phyloP scores from a whole-genome alignment of 2,888 invertebrate species.

The Drosophila cognata region DNA sequence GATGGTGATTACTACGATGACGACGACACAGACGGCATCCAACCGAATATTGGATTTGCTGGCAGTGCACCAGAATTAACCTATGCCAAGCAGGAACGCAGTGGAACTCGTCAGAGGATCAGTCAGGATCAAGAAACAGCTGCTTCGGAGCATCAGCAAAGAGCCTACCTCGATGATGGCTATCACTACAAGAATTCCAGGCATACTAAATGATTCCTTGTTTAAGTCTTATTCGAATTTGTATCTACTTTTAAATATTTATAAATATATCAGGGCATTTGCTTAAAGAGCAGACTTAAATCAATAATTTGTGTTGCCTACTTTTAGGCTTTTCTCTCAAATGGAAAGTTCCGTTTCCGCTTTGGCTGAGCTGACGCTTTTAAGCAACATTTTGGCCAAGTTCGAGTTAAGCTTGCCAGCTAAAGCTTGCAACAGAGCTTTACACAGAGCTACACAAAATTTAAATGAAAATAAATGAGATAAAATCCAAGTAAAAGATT shows the following conservation, averaged over 20 bases:
- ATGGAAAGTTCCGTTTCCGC: constrained; percentile 48
- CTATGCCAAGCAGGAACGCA: constrained; percentile 50
- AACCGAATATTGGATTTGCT: constrained; percentile 46
- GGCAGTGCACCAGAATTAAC: constrained; percentile 53
- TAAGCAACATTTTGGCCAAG: constrained; percentile 21
- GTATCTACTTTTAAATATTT: constrained; percentile 9
- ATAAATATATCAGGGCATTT: constrained; percentile 54
- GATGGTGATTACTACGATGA: constrained; percentile 66
- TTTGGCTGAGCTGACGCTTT: constrained; percentile 3
- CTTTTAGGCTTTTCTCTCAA: constrained; percentile 17
- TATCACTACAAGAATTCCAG: constrained; percentile 72
- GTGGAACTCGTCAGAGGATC: constrained; percentile 20
- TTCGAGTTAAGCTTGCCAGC: neutral
- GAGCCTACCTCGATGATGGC: constrained; percentile 63
- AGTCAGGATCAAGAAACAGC: constrained; percentile 36
- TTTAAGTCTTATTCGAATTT: neutral
- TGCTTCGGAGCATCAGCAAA: constrained; percentile 39
- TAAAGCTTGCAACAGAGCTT: constrained; percentile 34
- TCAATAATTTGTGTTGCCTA: constrained; percentile 27
- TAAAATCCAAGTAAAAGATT: neutral
- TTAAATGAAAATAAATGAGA: too few relatives aligned
- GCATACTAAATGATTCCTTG: constrained; percentile 18
- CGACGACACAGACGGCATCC: constrained; percentile 23
- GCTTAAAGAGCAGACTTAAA: constrained; percentile 63
- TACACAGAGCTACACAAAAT: constrained; percentile 22